phyloP scores from a whole-genome alignment of 2,888 invertebrate genomes.

The Poecilobothrus nobilitatus region DNA sequence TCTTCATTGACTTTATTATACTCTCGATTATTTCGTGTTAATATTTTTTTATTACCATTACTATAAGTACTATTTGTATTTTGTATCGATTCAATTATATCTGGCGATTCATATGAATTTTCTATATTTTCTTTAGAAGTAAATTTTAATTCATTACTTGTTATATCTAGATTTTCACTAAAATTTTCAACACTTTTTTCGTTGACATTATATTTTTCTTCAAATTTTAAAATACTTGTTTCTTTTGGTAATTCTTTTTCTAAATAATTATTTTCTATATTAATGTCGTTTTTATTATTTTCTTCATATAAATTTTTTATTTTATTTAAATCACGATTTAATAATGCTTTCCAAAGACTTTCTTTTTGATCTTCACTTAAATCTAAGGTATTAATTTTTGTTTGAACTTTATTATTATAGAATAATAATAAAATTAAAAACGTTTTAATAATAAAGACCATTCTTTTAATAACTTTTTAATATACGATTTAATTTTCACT shows the following conservation, averaged over 20 bases:
- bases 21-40: neutral
- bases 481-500: too few relatives aligned
- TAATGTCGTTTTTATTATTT: neutral
- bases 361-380: neutral
- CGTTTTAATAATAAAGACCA: neutral
- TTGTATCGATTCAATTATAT: too few relatives aligned
- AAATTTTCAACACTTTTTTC: neutral
- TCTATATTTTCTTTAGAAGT: neutral
- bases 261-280: neutral
- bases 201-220: neutral
- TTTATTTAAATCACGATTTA: neutral
- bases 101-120: neutral
- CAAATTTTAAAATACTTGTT: neutral
- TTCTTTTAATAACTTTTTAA: neutral
- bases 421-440: neutral
- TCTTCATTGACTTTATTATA: neutral
- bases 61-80: neutral
- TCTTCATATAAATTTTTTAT: neutral
- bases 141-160: neutral
- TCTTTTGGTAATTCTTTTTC: neutral
- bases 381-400: neutral
- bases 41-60: neutral
- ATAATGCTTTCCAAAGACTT: neutral
- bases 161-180: neutral
- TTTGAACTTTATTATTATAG: neutral